phyloP scores from a whole-genome alignment of 2,888 invertebrate species.

The Capitulum mitella region DNA sequence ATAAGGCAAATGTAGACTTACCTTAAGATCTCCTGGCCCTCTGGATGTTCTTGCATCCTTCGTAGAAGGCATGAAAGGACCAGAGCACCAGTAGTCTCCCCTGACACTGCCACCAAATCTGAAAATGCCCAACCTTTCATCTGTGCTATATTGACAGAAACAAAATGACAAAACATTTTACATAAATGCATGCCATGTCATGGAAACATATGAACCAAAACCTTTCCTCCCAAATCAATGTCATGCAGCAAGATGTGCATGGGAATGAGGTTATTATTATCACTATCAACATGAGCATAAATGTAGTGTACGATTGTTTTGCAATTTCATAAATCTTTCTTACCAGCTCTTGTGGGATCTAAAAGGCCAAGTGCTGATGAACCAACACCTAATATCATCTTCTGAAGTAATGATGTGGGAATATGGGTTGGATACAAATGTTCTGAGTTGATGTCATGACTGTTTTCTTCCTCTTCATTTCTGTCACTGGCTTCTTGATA shows the following conservation, averaged over 20 bases:
- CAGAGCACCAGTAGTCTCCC: constrained; percentile 72
- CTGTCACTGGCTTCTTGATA: too few relatives aligned
- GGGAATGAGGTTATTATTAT: too few relatives aligned
- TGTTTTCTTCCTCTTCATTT: not conserved
- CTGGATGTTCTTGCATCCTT: constrained; percentile 66
- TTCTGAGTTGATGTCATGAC: not conserved
- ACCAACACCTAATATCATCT: constrained; percentile 66
- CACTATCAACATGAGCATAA: too few relatives aligned
- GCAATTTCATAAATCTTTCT: too few relatives aligned
- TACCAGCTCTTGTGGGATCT: constrained; percentile 60
- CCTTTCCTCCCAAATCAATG: too few relatives aligned
- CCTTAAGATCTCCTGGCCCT: constrained; percentile 64
- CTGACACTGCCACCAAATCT: constrained; percentile 92
- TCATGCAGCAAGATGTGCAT: too few relatives aligned
- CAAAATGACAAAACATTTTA: too few relatives aligned
- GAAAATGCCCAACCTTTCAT: constrained; percentile 14
- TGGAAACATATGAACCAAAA: too few relatives aligned
- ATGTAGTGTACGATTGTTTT: too few relatives aligned
- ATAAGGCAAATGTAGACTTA: constrained; percentile 33
- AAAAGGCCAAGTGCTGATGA: constrained; percentile 74
- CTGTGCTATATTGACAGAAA: too few relatives aligned
- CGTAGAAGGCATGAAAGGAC: constrained; percentile 64
- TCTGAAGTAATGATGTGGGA: constrained; percentile 56
- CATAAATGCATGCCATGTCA: too few relatives aligned
- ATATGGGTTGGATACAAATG: constrained; percentile 30